Percentiles rank a stretch among this genome's conserved stretches.
phyloP scores from a whole-genome alignment of 2,797 vertebrate species.

The Urosaurus nigricauda region DNA sequence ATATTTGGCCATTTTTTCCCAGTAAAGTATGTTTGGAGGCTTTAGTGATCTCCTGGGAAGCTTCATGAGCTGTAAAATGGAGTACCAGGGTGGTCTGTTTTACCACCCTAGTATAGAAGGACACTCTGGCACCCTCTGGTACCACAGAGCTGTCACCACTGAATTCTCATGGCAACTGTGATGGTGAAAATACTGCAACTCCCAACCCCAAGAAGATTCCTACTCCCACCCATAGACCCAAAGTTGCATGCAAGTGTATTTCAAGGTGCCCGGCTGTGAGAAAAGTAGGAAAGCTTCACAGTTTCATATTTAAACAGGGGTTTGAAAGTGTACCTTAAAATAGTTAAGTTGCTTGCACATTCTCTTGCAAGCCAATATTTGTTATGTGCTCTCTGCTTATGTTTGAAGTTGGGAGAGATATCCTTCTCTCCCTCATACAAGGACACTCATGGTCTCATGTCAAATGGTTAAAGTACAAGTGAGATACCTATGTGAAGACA shows the following conservation, averaged over 20 bases:
- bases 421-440: background rate
- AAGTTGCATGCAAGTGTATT: background rate
- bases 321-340: background rate
- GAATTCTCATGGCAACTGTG: too few species aligned
- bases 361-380: background rate
- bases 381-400: background rate
- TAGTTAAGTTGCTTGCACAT: background rate
- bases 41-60: too few species aligned
- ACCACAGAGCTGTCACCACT: too few species aligned
- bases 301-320: background rate
- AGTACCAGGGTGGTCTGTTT: too few species aligned
- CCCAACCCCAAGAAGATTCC: too few species aligned
- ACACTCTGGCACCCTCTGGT: too few species aligned
- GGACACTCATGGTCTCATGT: background rate
- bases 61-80: too few species aligned
- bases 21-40: too few species aligned
- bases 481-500: background rate
- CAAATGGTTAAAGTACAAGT: background rate
- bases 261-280: background rate
- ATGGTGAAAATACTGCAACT: too few species aligned
- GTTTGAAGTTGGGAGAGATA: background rate
- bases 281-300: background rate
- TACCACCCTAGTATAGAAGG: too few species aligned
- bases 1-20: too few species aligned
- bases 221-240: too few species aligned